Conservation (phyloP, 2,888 invertebrate genomes). For the Mesoligia furuncula region DNA sequence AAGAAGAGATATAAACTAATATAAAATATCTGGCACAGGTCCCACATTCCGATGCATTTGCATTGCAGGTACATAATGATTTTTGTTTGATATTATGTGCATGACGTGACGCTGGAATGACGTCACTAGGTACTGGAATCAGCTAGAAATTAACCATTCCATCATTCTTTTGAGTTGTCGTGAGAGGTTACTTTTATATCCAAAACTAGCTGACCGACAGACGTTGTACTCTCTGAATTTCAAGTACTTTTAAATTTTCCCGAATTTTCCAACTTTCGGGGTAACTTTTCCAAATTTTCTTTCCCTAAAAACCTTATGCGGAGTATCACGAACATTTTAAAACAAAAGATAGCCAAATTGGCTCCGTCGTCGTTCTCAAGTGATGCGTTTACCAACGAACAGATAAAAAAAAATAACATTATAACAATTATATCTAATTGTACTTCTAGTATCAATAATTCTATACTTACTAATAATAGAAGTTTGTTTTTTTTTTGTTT, state of each 20-base stretch:
- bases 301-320: no score
- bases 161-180: constrained; percentile 3
- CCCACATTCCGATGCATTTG: constrained; percentile 49
- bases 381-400: neutral
- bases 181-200: neutral
- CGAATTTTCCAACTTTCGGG: neutral
- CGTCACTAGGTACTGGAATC: constrained; percentile 15
- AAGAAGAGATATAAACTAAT: constrained; percentile 12
- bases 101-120: constrained; percentile 24
- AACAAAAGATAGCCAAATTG: neutral
- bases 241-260: neutral
- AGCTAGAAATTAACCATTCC: constrained; percentile 31
- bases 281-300: neutral
- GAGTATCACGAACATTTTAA: no score
- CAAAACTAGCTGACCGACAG: neutral
- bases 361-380: neutral
- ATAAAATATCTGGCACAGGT: constrained; percentile 43
- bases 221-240: neutral
- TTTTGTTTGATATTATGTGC: constrained; percentile 37
- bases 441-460: no score
- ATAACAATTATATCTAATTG: no score
- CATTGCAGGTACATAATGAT: constrained; percentile 44
- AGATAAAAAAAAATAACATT: no score
- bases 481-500: no score
- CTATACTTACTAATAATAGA: no score